Base-by-base conservation (phyloP, 2,113 vertebrate genomes). In the Trogon surrucura region DNA sequence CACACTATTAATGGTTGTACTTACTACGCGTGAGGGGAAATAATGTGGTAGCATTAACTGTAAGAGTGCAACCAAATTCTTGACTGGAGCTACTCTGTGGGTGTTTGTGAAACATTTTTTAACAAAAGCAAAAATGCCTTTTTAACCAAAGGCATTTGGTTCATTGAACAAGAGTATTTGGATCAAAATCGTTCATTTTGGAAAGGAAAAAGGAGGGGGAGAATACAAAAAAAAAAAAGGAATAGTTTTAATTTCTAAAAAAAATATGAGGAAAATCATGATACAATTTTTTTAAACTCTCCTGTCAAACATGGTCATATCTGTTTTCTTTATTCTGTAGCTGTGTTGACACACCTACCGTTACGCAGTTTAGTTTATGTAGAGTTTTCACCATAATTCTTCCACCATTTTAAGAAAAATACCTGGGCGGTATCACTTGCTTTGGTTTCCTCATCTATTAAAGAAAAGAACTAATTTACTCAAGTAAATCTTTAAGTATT, bases 1-100 rank as follows among this genome's bases (percentile, higher is more conserved):
- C 27, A n/a, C 0, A 0, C n/a, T 70, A 25, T 54, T 69, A 29
- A 51, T 62, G 30, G 32, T 10, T 64, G 29, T 41, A n/a, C 65
- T 83, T 16, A 5, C 4, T 36, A 6, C 0, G 4, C 65, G n/a
- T 34, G 38, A 73, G 44, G 64, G 47, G 48, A 77, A 90, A 65
- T 75, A n/a, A 60, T 21, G 38, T 0, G 1, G 0, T 10, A 88
- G 41, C 11, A 30, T 66, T 70, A 85, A 41, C 36, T 51, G 22
- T 19, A 41, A 65, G 44, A 87, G 26, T 51, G 47, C 83, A 90
- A 85, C 10, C 20, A 48, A 80, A 15, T 16, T 90, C 67, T 91
- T 91, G 41, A 73, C 81, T 82, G 60, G 41, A 73, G 11, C 22
- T 88, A 13, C 50, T 72, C 61, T 58, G 36, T 1, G 4, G 16